Percentiles rank a stretch among this genome's conserved stretches.
These are phyloP conservation scores for Halcyon chelicuti DNA, from an alignment of 2,797 vertebrate species.

Conservation along the genomic window DNA sequence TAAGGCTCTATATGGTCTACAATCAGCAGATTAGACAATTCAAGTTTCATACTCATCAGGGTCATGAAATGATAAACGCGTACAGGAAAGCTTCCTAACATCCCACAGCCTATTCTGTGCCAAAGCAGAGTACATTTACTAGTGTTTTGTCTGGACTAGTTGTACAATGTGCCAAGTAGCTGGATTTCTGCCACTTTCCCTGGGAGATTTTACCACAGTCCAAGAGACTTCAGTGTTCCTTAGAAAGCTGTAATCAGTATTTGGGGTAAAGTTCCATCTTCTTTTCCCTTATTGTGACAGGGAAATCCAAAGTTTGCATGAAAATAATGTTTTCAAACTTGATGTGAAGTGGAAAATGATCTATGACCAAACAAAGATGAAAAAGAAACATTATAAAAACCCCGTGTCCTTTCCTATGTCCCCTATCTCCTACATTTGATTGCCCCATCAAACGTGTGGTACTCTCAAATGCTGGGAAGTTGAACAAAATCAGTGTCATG, in stretches of 20 bases:
- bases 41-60: not conserved
- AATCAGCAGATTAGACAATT: not conserved
- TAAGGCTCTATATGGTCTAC: not conserved
- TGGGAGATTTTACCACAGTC: constrained; percentile 52
- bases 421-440: not conserved
- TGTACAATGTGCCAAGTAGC: constrained; percentile 56
- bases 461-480: not conserved
- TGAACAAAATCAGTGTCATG: not conserved
- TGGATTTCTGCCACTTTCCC: constrained; percentile 70
- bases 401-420: not conserved
- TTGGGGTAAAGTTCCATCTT: constrained; percentile 8
- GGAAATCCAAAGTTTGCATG: not conserved
- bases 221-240: constrained; percentile 53
- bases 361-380: not conserved
- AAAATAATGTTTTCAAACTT: not conserved
- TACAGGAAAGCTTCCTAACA: not conserved
- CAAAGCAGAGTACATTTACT: constrained; percentile 57
- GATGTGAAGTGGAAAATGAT: not conserved
- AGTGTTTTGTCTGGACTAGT: constrained; percentile 68
- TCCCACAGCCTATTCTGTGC: constrained; percentile 20
- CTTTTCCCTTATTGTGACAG: not conserved
- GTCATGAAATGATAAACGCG: constrained; percentile 22
- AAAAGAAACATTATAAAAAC: not conserved
- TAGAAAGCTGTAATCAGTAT: constrained; percentile 30
- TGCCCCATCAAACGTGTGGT: not conserved